Conservation (phyloP, 2,797 vertebrate species). For the Scarus forsteni region DNA sequence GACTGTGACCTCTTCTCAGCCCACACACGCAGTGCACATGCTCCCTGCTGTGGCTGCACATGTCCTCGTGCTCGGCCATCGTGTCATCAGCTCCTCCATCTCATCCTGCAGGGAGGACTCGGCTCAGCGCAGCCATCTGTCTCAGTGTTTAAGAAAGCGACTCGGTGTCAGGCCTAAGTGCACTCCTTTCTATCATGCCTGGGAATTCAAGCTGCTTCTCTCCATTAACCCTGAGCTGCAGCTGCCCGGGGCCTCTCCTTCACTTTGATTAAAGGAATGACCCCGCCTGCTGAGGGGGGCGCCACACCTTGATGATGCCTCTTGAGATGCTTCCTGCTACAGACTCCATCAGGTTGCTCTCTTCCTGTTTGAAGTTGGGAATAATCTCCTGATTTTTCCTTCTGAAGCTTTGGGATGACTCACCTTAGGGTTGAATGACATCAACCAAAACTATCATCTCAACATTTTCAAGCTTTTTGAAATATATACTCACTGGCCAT, state of each 20-base stretch:
- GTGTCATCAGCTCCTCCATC: slow-evolving; percentile 46
- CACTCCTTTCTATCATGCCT: slow-evolving; percentile 53
- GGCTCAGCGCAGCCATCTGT: slow-evolving; percentile 59
- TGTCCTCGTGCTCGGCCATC: slow-evolving; percentile 36
- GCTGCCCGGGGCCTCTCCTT: slow-evolving; percentile 50
- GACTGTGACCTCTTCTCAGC: slow-evolving; percentile 20
- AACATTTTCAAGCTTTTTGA: too few species aligned
- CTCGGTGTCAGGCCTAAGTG: slow-evolving; percentile 47
- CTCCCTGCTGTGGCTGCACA: slow-evolving; percentile 8
- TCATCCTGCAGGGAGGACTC: slow-evolving; percentile 42
- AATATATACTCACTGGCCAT: too few species aligned
- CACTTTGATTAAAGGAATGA: slow-evolving; percentile 70
- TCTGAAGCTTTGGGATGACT: slow-evolving; percentile 41
- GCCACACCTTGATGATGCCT: slow-evolving; percentile 41
- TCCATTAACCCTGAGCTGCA: slow-evolving; percentile 62
- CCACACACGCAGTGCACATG: slow-evolving; percentile 14
- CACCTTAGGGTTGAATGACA: slow-evolving; percentile 18
- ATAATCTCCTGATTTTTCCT: slow-evolving; percentile 40
- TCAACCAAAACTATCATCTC: too few species aligned
- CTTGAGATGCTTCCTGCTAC: slow-evolving; percentile 32
- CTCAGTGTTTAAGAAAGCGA: slow-evolving; percentile 50
- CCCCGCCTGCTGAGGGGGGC: slow-evolving; percentile 16
- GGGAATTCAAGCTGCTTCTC: slow-evolving; percentile 52
- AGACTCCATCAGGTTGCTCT: slow-evolving; percentile 10
- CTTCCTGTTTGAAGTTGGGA: slow-evolving; percentile 40